These are phyloP conservation scores for Ctenoplectra terminalis DNA, from an alignment of 1,140 invertebrate genomes.

Conservation along the genomic window DNA sequence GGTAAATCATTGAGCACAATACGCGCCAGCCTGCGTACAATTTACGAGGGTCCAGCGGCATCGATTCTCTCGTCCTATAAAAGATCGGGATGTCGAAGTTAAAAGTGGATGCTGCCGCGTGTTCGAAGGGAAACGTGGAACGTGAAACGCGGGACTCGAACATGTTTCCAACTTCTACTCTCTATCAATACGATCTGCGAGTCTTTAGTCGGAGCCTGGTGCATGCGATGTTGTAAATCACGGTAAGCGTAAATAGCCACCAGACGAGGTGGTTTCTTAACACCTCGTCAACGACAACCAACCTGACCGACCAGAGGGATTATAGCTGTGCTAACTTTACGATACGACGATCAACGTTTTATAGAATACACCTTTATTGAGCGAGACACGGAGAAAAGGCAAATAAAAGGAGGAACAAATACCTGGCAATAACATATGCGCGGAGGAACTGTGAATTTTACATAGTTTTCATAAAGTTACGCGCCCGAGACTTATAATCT, in stretches of 20 bases:
- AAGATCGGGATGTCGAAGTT: constrained; percentile 52
- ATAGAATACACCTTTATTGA: not conserved
- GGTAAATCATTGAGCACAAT: constrained; percentile 75
- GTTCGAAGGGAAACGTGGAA: constrained; percentile 18
- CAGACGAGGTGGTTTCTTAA: constrained; percentile 72
- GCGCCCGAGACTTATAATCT: constrained; percentile 39
- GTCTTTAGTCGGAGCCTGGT: not conserved
- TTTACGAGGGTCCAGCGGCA: constrained; percentile 71
- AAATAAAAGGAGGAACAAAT: not conserved
- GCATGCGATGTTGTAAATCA: constrained; percentile 30
- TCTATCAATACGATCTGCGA: constrained; percentile 29
- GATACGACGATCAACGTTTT: constrained; percentile 15
- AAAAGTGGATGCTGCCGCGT: constrained; percentile 40
- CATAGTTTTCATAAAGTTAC: constrained; percentile 27
- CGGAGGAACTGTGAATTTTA: not conserved
- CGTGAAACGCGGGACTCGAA: constrained; percentile 14
- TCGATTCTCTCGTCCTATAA: constrained; percentile 56
- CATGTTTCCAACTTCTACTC: constrained; percentile 7
- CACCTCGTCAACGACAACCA: constrained; percentile 71
- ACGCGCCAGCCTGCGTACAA: constrained; percentile 59
- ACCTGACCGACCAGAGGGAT: constrained; percentile 23
- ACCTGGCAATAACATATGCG: constrained; percentile 20
- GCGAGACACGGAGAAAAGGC: not conserved
- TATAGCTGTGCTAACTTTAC: constrained; percentile 37
- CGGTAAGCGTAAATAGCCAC: constrained; percentile 15